phyloP scores from a whole-genome alignment of 2,113 vertebrate genomes.

The Motacilla tschutschensis region DNA sequence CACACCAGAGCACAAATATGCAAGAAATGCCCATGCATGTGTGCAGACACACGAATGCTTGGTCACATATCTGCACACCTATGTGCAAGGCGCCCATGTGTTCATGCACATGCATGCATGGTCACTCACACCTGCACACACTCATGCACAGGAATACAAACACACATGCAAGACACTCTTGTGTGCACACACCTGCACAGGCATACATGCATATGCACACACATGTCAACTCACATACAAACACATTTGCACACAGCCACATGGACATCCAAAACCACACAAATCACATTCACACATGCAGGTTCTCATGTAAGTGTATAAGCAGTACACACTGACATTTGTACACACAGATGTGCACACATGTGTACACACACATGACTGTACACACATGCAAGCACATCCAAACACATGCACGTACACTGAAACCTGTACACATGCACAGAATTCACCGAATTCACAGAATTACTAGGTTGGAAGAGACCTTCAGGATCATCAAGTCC shows the following conservation, averaged over 20 bases:
- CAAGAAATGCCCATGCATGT: background rate
- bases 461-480: background rate
- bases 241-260: background rate
- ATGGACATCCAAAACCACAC: background rate
- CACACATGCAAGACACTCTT: no score
- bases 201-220: background rate
- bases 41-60: no score
- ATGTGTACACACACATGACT: background rate
- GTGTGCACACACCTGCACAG: background rate
- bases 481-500: background rate
- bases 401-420: no score
- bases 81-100: background rate
- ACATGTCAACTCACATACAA: background rate
- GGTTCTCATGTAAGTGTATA: no score
- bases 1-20: background rate
- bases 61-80: background rate
- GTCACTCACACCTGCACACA: background rate
- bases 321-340: no score
- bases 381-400: background rate
- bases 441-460: background rate
- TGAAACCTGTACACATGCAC: background rate
- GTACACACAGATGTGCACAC: background rate
- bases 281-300: background rate
- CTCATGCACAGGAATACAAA: accelerated
- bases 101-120: background rate